Evolutionary conservation across 2,888 invertebrate genomes (phyloP).

Genomic region (Rhagium mordax): DNA sequence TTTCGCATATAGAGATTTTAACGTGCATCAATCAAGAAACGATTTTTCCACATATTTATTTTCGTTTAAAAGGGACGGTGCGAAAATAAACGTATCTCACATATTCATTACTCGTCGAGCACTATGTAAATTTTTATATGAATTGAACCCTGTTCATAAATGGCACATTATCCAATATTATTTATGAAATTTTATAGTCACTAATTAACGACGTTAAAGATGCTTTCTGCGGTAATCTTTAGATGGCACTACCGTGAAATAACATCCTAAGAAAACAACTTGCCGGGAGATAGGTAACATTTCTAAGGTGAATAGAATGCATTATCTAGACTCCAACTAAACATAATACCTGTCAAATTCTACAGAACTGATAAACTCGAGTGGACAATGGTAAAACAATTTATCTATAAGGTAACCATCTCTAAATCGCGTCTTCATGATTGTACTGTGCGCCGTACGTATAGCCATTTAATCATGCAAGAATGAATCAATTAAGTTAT

Average conservation of each 20-base stretch:
- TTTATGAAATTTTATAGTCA: neutral
- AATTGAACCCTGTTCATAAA: neutral
- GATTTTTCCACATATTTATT: no score
- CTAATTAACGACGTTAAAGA: neutral
- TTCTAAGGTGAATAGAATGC: conserved; percentile 13
- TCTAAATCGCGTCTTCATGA: conserved; percentile 13
- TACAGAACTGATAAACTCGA: conserved; percentile 24
- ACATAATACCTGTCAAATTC: conserved; percentile 31
- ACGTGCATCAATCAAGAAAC: no score
- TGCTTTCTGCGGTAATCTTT: neutral
- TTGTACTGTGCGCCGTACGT: no score
- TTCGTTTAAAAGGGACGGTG: no score
- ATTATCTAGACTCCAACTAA: conserved; percentile 17
- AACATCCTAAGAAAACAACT: conserved; percentile 18
- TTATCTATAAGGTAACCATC: conserved; percentile 25
- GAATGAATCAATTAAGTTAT: conserved; percentile 16
- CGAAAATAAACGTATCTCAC: no score
- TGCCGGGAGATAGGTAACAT: conserved; percentile 16
- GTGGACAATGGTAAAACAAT: conserved; percentile 30
- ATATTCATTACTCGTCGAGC: no score
- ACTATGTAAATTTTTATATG: neutral
- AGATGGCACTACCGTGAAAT: neutral
- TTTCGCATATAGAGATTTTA: no score
- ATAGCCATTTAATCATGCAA: neutral
- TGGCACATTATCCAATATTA: neutral